Evolutionary conservation across 2,888 invertebrate genomes (phyloP).

Genomic region (Folsomia manolachei): DNA sequence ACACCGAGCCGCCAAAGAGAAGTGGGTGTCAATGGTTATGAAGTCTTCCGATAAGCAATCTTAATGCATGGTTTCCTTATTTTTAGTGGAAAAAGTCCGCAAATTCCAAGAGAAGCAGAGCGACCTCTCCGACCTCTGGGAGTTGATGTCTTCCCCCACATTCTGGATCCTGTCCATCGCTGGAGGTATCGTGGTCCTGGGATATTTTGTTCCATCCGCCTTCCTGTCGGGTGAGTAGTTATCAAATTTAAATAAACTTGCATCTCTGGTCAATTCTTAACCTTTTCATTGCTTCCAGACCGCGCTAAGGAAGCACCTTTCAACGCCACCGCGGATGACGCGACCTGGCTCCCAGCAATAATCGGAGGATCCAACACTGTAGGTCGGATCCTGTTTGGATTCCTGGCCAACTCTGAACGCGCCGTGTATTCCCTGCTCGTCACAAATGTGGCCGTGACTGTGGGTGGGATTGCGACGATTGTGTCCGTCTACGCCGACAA

Average conservation of each 20-base stretch:
- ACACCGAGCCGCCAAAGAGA: slow-evolving; percentile 57
- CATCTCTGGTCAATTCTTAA: neutral
- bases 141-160: slow-evolving; percentile 77
- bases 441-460: slow-evolving; percentile 82
- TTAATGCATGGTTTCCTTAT: neutral
- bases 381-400: slow-evolving; percentile 81
- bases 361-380: slow-evolving; percentile 90
- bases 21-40: too few relatives aligned
- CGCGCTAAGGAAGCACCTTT: slow-evolving; percentile 57
- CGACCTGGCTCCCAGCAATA: slow-evolving; percentile 72
- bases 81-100: slow-evolving; percentile 1
- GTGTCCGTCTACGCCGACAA: slow-evolving; percentile 67
- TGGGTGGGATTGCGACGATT: slow-evolving; percentile 81
- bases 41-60: too few relatives aligned
- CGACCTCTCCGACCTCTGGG: neutral
- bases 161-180: slow-evolving; percentile 83
- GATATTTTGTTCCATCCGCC: slow-evolving; percentile 91
- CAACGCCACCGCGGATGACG: slow-evolving; percentile 48
- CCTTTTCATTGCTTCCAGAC: slow-evolving; percentile 21
- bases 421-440: slow-evolving; percentile 64
- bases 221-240: slow-evolving; percentile 62
- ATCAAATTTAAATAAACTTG: neutral
- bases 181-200: slow-evolving; percentile 91
- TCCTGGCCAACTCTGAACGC: slow-evolving; percentile 28
- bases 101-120: neutral